These are phyloP conservation scores for Ophioderma brevispina DNA, from an alignment of 35 echinoderm and acorn worm species.

Conservation along the genomic window DNA sequence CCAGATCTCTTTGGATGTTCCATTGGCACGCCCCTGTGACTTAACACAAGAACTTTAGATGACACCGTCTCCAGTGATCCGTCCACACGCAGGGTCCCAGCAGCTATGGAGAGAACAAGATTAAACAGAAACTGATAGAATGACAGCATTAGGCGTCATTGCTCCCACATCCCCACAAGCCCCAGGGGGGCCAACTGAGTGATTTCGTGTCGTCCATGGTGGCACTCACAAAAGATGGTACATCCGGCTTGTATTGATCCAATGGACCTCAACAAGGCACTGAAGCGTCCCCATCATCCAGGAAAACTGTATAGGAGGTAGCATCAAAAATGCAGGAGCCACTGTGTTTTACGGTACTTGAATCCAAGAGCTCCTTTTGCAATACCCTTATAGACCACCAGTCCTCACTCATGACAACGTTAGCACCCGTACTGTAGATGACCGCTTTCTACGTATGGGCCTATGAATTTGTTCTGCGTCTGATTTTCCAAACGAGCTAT, in stretches of 20 bases:
- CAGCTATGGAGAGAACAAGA: slow-evolving; percentile 51
- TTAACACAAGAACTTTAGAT: not conserved
- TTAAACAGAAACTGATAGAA: slow-evolving; percentile 34
- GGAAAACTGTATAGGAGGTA: slow-evolving; percentile 52
- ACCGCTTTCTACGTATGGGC: slow-evolving; percentile 19
- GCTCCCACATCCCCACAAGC: not conserved
- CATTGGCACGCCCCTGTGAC: not conserved
- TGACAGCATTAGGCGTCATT: slow-evolving; percentile 9
- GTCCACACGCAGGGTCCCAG: slow-evolving; percentile 46
- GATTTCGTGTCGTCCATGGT: slow-evolving; percentile 60
- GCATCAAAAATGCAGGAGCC: slow-evolving; percentile 22
- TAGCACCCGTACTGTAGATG: slow-evolving; percentile 22
- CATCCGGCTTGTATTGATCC: slow-evolving; percentile 58
- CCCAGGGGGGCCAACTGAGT: slow-evolving; percentile 57
- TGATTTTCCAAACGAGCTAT: slow-evolving; percentile 19
- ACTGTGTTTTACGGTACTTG: slow-evolving; percentile 35
- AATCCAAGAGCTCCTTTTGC: slow-evolving; percentile 46
- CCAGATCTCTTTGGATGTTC: not conserved
- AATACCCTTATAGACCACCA: slow-evolving; percentile 25
- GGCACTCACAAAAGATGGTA: slow-evolving; percentile 18
- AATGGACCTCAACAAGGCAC: slow-evolving; percentile 47
- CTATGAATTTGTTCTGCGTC: not conserved
- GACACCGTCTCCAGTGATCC: slow-evolving; percentile 10
- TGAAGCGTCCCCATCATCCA: slow-evolving; percentile 56
- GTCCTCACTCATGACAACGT: slow-evolving; percentile 40